Percentiles rank a stretch among this genome's conserved stretches.
Evolutionary conservation across 1,140 invertebrate genomes (phyloP).

Genomic region (Agrypnia vestita): DNA sequence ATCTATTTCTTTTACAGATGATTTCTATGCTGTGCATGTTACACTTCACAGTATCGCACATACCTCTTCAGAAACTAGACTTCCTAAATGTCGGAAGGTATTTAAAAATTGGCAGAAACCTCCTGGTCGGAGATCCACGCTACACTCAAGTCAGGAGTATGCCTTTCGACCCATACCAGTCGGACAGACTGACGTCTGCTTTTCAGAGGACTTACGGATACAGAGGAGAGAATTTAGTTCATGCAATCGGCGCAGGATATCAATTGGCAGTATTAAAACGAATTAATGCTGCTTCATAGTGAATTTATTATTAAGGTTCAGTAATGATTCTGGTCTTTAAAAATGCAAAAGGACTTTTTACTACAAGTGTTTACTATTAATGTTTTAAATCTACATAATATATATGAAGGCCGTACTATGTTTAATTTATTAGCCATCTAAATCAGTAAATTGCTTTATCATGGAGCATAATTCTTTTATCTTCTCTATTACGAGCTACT

Average conservation of each 20-base stretch:
- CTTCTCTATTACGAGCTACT: too few relatives aligned
- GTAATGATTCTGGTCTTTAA: too few relatives aligned
- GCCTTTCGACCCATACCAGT: slow-evolving; percentile 57
- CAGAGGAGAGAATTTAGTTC: slow-evolving; percentile 57
- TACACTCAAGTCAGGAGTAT: slow-evolving; percentile 42
- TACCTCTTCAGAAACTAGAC: slow-evolving; percentile 42
- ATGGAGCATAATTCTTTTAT: too few relatives aligned
- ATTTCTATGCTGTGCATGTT: slow-evolving; percentile 31
- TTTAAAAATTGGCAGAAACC: slow-evolving; percentile 37
- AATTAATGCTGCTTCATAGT: slow-evolving; percentile 51
- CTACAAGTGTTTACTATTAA: too few relatives aligned
- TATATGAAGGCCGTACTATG: too few relatives aligned
- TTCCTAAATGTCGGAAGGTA: slow-evolving; percentile 50
- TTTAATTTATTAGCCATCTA: too few relatives aligned
- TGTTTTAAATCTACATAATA: too few relatives aligned
- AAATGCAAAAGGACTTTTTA: too few relatives aligned
- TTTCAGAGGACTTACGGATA: slow-evolving; percentile 56
- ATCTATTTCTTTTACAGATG: slow-evolving; percentile 55
- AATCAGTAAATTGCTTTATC: too few relatives aligned
- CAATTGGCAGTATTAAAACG: slow-evolving; percentile 49
- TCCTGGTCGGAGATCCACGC: slow-evolving; percentile 49
- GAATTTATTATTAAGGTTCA: neutral
- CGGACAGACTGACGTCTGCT: slow-evolving; percentile 39
- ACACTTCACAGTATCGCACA: slow-evolving; percentile 29
- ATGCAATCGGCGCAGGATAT: slow-evolving; percentile 56